Base-by-base conservation (phyloP, 2,113 vertebrate species). In the Ramphastos sulfuratus region DNA sequence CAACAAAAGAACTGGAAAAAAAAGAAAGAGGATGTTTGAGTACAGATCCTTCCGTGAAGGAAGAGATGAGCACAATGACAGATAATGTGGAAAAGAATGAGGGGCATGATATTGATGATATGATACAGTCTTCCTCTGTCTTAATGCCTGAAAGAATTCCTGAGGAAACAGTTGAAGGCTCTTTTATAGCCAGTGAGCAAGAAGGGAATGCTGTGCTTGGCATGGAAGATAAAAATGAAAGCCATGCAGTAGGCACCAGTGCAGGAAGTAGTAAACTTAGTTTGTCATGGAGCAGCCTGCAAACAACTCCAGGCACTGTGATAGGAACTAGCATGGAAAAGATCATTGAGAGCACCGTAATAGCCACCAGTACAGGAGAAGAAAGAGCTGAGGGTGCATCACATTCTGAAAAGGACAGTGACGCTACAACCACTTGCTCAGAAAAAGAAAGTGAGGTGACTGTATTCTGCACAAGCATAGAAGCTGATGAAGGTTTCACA, bases 401-500 rank as follows among this genome's bases (percentile, higher is more conserved):
- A 4, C 70, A 17, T 72, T 86, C 91, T 23, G 69, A 76, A 28
- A 97, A 96, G 55, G 91, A 90, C 6, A 93, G 89, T 17, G 89
- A 94, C 91, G 96, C 97, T 70, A 96, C 96, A 11, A 98, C 97
- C 4, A 98, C 97, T 58, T 97, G 96, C 44, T 95, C 94, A 71
- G 87, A 74, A 33, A 80, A 91, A 79, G 96, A 92, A 24, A 89
- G 91, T 4, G 89, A 92, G 30, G 44, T 71, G 60, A 33, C 85
- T 0, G 59, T 96, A 39, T 96, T 97, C 27, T 98, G 97, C 83
- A 96, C 97, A 30, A 98, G 97, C 86, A 98, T 97, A 59, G 98
- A 98, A 82, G 97, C 98, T 5, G 98, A 98, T 9, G 98, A 98
- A 92, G 98, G 98, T 80, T 94, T 98, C 35, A 87, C 78, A 11